phyloP scores from a whole-genome alignment of 2,888 invertebrate species.

The Acanthosoma haemorrhoidale region DNA sequence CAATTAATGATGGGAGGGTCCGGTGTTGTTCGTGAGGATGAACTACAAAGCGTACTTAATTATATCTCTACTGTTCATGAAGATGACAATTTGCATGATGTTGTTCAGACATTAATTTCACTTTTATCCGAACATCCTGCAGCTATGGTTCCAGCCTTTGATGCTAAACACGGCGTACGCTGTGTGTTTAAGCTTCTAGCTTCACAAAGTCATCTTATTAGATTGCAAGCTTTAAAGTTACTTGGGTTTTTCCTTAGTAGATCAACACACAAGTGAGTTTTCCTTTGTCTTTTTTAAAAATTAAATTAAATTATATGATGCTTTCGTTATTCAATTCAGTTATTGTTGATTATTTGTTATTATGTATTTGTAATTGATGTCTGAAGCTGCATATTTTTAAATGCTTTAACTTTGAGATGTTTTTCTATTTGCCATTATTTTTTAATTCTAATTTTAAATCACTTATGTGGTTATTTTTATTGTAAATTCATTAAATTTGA shows the following conservation, averaged over 20 bases:
- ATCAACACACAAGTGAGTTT: slow-evolving; percentile 89
- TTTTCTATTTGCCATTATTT: too few species aligned
- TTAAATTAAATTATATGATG: background rate
- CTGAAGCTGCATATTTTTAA: too few species aligned
- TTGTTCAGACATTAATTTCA: slow-evolving; percentile 92
- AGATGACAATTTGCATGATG: slow-evolving; percentile 98
- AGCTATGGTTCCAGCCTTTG: slow-evolving; percentile 98
- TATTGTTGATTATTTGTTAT: background rate
- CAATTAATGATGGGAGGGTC: slow-evolving; percentile 95
- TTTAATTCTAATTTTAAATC: too few species aligned
- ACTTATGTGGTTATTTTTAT: too few species aligned
- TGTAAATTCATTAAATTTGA: too few species aligned
- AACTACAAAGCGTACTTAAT: slow-evolving; percentile 95
- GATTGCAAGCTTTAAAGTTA: slow-evolving; percentile 91
- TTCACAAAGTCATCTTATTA: slow-evolving; percentile 91
- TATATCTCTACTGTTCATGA: slow-evolving; percentile 57
- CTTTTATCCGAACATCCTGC: slow-evolving; percentile 98
- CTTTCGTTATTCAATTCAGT: background rate
- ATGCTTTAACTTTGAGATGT: too few species aligned
- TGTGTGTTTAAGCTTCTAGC: slow-evolving; percentile 95
- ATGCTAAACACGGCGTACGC: slow-evolving; percentile 91
- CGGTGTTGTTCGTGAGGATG: slow-evolving; percentile 93
- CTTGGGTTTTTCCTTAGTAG: slow-evolving; percentile 96
- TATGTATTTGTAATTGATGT: background rate
- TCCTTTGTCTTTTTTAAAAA: slow-evolving; percentile 16